A percentile compares a stretch with the other conserved stretches of the same genome.
Evolutionary conservation across 2,113 vertebrate genomes (phyloP).

Genomic region (Ictalurus furcatus): DNA sequence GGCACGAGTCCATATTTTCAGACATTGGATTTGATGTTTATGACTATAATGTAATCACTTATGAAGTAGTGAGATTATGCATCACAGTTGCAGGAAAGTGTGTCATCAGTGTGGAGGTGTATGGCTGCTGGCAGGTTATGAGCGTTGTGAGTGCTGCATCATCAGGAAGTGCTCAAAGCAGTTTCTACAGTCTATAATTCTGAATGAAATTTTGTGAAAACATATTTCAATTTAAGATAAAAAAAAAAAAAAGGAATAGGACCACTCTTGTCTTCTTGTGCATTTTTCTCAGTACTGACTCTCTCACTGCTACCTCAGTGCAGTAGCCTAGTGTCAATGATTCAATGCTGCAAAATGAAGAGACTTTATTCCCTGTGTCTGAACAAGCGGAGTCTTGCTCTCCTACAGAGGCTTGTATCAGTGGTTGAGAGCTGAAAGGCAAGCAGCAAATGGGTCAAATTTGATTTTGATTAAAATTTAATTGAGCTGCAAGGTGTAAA

Average conservation of each 20-base stretch:
- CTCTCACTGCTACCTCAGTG: neutral
- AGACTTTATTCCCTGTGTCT: neutral
- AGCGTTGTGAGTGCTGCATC: neutral
- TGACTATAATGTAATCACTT: neutral
- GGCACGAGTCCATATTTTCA: neutral
- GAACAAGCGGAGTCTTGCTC: neutral
- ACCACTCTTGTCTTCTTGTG: neutral
- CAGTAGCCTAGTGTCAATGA: neutral
- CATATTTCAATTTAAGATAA: constrained; percentile 16
- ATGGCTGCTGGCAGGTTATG: constrained; percentile 1
- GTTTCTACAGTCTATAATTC: neutral
- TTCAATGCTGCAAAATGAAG: neutral
- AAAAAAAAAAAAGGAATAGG: neutral
- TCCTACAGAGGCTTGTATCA: neutral
- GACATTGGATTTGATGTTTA: neutral
- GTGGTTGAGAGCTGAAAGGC: neutral
- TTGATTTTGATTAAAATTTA: neutral
- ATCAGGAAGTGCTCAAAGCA: neutral
- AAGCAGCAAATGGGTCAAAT: neutral
- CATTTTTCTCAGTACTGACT: neutral
- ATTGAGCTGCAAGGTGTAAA: neutral
- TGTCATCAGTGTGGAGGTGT: neutral
- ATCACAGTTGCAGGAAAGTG: neutral
- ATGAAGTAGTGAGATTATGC: neutral
- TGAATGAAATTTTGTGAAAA: neutral